Evolutionary conservation across 2,113 vertebrate genomes (phyloP), one percentile per base, ranked within the genome.

Genomic region (Erinaceus europaeus): DNA sequence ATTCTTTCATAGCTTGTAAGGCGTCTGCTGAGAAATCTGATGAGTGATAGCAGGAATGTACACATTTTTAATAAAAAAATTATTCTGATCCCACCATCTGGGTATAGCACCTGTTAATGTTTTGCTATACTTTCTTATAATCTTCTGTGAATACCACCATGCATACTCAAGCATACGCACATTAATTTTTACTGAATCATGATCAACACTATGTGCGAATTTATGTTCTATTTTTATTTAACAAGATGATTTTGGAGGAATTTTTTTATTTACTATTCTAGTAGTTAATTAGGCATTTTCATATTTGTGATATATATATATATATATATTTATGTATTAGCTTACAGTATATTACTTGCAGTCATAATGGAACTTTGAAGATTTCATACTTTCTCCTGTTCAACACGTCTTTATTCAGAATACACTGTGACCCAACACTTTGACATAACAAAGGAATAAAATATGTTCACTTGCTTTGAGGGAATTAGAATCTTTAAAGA

Each of bases 291-390:
- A n/a, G n/a, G n/a, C n/a, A 32, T 73, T 89, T 78, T 76, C 2
- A 7, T 32, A 48, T 67, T 83, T 79, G 42, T 71, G 2, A 75
- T 80, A n/a, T n/a, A n/a, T n/a, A n/a, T n/a, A n/a, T n/a, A n/a
- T n/a, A n/a, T n/a, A n/a, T n/a, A n/a, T 23, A 65, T 64, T 90
- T 76, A 42, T 25, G 65, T 74, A 68, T 90, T 84, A 80, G 71
- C 12, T 68, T 84, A 53, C 3, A 71, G 6, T n/a, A n/a, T 72
- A 67, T 86, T 46, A 94, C 74, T 55, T 69, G 0, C 29, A 64
- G 29, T 40, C 10, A 72, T 5, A 44, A 17, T 68, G 3, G 14
- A 72, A 14, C 27, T 42, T 71, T 59, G 46, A 48, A 34, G 53
- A 73, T 81, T 87, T 36, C 15, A 55, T 69, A 29, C 29, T 9